phyloP scores from a whole-genome alignment of 2,888 invertebrate genomes.

The Kryphioiulus occultus region DNA sequence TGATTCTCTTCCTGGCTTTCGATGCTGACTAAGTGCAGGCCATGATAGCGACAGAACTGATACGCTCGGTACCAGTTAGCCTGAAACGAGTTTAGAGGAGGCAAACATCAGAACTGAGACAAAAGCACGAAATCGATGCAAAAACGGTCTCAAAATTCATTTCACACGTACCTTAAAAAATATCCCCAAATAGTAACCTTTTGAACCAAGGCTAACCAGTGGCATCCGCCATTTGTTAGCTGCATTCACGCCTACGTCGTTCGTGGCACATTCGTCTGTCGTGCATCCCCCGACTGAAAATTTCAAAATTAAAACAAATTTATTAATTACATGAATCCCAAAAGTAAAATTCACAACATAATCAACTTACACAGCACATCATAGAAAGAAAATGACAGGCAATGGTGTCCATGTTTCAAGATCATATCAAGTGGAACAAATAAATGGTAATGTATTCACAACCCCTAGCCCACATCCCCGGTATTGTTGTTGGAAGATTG shows the following conservation, averaged over 20 bases:
- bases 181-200: conserved; percentile 88
- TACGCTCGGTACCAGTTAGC: conserved; percentile 93
- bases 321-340: not conserved
- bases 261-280: conserved; percentile 47
- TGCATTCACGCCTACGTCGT: conserved; percentile 37
- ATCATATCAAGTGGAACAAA: not conserved
- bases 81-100: conserved; percentile 64
- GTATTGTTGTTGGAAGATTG: too few relatives aligned
- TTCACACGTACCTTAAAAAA: conserved; percentile 82
- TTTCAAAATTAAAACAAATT: not conserved
- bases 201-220: conserved; percentile 83
- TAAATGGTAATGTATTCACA: too few relatives aligned
- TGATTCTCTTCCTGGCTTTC: conserved; percentile 90
- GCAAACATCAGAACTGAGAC: not conserved
- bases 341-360: not conserved
- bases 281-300: conserved; percentile 48
- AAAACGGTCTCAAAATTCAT: conserved; percentile 25
- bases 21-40: conserved; percentile 90
- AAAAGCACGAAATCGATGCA: conserved; percentile 14
- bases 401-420: not conserved
- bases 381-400: not conserved
- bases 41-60: conserved; percentile 91
- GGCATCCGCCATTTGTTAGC: conserved; percentile 81
- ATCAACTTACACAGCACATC: not conserved
- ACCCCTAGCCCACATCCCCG: too few relatives aligned